These are phyloP conservation scores for Deilephila elpenor DNA, from an alignment of 2,888 invertebrate species.

Conservation along the genomic window DNA sequence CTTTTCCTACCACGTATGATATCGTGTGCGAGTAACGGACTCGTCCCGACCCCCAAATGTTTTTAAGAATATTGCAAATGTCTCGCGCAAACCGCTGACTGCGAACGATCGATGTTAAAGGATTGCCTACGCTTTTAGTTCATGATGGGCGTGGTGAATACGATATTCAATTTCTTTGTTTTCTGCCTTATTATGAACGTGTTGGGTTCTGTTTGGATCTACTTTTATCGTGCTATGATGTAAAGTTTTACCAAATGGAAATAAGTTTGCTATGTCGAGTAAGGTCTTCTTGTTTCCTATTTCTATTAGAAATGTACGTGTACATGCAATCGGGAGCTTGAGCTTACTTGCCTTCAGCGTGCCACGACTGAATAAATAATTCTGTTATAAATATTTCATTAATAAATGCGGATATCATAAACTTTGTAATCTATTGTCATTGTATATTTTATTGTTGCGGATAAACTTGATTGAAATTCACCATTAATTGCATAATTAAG, in stretches of 20 bases:
- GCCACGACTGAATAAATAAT: conserved; percentile 8
- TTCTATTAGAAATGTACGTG: neutral
- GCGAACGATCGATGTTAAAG: conserved; percentile 66
- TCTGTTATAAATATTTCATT: conserved; percentile 1
- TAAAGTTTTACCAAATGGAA: neutral
- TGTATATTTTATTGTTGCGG: neutral
- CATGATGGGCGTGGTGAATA: conserved; percentile 52
- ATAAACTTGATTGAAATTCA: neutral
- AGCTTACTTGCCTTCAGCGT: conserved; percentile 15
- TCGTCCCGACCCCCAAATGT: conserved; percentile 62
- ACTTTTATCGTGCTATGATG: conserved; percentile 4
- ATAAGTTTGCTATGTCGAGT: neutral
- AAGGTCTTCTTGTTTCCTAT: conserved; percentile 2
- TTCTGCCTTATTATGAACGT: conserved; percentile 32
- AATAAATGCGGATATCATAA: neutral
- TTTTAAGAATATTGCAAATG: conserved; percentile 78
- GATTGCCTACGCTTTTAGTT: conserved; percentile 66
- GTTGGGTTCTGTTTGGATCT: conserved; percentile 19
- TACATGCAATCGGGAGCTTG: neutral
- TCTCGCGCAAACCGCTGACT: conserved; percentile 66
- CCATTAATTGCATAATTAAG: too few relatives aligned
- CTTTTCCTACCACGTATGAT: conserved; percentile 54
- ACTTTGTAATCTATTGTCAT: neutral
- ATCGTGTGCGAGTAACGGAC: conserved; percentile 50
- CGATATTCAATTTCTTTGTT: conserved; percentile 55